Conservation (phyloP, 2,113 vertebrate species). For the Quiscalus mexicanus region DNA sequence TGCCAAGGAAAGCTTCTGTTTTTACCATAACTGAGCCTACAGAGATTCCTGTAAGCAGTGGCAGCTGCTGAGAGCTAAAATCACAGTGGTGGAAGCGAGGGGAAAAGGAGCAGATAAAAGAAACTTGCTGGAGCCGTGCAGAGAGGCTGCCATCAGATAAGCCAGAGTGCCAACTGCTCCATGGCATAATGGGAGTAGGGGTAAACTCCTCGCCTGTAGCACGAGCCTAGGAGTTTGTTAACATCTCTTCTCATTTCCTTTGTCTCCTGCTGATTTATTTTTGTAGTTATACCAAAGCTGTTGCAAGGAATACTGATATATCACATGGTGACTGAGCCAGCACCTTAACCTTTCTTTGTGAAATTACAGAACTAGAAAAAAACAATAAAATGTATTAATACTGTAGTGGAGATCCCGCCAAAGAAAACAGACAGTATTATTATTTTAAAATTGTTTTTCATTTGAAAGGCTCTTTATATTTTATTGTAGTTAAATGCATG, state of each 20-base stretch:
- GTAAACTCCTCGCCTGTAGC: not conserved
- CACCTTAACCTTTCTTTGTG: not conserved
- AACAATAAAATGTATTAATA: not conserved
- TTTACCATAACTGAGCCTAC: not conserved
- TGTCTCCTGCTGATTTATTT: not conserved
- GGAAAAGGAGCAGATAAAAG: not conserved
- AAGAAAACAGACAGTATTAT: not conserved
- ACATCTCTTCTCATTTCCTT: not conserved
- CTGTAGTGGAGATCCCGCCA: not conserved
- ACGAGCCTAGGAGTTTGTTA: not conserved
- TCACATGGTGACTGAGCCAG: not conserved
- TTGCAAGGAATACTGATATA: not conserved
- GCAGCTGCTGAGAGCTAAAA: not conserved
- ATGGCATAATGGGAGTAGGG: not conserved
- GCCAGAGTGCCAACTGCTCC: not conserved
- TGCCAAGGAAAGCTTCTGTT: not conserved
- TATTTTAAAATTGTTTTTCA: not conserved
- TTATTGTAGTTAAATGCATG: constrained; percentile 17
- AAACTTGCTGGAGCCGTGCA: not conserved
- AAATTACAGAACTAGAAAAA: not conserved
- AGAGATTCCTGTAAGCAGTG: not conserved
- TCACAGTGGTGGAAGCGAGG: not conserved
- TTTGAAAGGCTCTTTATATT: not conserved
- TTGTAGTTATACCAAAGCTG: not conserved
- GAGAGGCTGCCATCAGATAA: not conserved